phyloP scores from a whole-genome alignment of 1,140 invertebrate genomes.

The Bathynomus jamesi region DNA sequence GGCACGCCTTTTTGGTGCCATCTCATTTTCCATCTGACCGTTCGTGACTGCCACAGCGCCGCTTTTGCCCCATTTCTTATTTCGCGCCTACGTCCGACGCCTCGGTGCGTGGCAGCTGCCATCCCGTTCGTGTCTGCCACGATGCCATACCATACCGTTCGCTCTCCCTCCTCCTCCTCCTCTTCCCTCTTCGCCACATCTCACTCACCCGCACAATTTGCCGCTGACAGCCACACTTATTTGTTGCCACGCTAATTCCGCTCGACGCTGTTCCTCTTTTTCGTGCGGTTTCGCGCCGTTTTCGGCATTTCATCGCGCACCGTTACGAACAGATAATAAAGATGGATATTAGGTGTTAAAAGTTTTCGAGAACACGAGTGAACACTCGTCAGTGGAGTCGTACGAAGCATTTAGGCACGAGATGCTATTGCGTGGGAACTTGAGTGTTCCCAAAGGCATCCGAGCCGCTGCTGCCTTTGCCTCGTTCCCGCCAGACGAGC shows the following conservation, averaged over 20 bases:
- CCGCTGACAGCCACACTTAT: conserved; percentile 30
- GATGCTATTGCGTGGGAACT: neutral
- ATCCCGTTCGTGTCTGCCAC: no score
- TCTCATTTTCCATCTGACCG: no score
- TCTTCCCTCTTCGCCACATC: conserved; percentile 15
- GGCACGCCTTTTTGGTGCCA: no score
- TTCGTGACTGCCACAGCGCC: no score
- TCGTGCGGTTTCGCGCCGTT: neutral
- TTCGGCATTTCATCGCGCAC: neutral
- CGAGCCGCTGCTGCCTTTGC: neutral
- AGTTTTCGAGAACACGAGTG: neutral
- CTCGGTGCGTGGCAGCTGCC: no score
- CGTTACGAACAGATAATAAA: neutral
- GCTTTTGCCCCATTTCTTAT: conserved; percentile 4
- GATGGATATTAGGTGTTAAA: neutral
- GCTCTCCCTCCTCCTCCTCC: conserved; percentile 2
- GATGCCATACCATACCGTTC: neutral
- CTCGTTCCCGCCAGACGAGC: neutral
- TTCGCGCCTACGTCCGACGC: no score
- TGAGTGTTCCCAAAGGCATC: neutral
- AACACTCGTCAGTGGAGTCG: neutral
- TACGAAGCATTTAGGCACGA: neutral
- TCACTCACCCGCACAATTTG: conserved; percentile 32
- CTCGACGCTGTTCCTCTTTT: neutral
- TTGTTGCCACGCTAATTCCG: no score